Conservation (phyloP, 2,888 invertebrate genomes). For the Thymelicus sylvestris region DNA sequence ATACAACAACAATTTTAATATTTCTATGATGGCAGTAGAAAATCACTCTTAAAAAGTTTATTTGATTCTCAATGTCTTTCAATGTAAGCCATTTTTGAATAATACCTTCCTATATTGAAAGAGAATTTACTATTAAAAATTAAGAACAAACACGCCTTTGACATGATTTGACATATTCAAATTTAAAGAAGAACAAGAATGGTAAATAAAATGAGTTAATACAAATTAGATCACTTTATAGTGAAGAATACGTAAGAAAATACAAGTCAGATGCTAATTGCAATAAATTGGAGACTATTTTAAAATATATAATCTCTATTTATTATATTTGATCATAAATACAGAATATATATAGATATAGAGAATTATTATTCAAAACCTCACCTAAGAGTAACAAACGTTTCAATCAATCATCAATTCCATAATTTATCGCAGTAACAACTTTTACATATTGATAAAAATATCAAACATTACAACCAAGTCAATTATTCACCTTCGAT, state of each 20-base stretch:
- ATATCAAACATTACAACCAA: slow-evolving; percentile 20
- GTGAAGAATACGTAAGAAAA: background rate
- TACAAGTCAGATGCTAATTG: background rate
- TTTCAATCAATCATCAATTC: slow-evolving; percentile 7
- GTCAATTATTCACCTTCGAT: background rate
- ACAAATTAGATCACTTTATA: too few relatives aligned
- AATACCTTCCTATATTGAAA: background rate
- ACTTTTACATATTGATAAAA: slow-evolving; percentile 1
- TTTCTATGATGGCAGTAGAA: slow-evolving; percentile 32
- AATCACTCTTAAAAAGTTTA: background rate
- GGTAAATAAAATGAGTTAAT: too few relatives aligned
- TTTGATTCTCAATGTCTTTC: slow-evolving; percentile 8
- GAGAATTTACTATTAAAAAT: too few relatives aligned
- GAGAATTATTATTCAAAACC: slow-evolving; percentile 7
- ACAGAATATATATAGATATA: background rate
- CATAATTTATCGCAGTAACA: slow-evolving; percentile 8
- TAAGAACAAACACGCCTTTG: too few relatives aligned
- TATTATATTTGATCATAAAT: background rate
- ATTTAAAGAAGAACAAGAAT: too few relatives aligned
- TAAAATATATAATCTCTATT: background rate
- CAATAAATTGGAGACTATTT: background rate
- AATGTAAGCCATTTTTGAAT: slow-evolving; percentile 3
- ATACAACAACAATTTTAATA: slow-evolving; percentile 10
- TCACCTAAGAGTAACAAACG: background rate
- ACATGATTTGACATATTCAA: too few relatives aligned